Evolutionary conservation across 1,140 invertebrate genomes (phyloP).

Genomic region (Drosophila miranda): DNA sequence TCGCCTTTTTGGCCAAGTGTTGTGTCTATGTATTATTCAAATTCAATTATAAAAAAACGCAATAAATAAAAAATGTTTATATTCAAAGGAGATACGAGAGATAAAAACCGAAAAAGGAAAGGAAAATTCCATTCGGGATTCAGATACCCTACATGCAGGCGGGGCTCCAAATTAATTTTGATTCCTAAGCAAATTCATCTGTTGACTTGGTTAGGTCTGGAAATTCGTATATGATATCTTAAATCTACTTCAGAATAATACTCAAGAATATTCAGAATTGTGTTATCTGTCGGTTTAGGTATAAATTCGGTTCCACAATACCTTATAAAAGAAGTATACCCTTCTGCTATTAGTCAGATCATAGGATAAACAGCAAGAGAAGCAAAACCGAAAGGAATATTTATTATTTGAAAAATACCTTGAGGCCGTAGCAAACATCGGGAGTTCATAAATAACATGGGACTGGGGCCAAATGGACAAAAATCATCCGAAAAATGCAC

Average conservation of each 20-base stretch:
- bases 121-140: constrained; percentile 4
- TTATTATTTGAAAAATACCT: constrained; percentile 77
- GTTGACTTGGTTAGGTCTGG: no score
- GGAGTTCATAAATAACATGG: constrained; percentile 75
- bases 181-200: background rate
- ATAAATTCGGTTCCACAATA: background rate
- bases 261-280: no score
- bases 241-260: no score
- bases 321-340: constrained; percentile 2
- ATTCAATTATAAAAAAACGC: constrained; percentile 72
- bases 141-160: constrained; percentile 7
- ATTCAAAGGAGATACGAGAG: constrained; percentile 41
- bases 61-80: constrained; percentile 67
- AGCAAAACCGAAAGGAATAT: constrained; percentile 62
- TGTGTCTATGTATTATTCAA: constrained; percentile 74
- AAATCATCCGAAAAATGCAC: constrained; percentile 59
- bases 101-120: background rate
- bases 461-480: constrained; percentile 50
- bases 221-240: no score
- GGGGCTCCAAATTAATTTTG: background rate
- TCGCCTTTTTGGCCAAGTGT: constrained; percentile 53
- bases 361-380: constrained; percentile 31
- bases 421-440: constrained; percentile 56
- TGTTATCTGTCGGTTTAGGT: no score
- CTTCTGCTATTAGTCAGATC: constrained; percentile 18